phyloP scores from a whole-genome alignment of 2,797 vertebrate genomes.

The Lycodopsis pacificus region DNA sequence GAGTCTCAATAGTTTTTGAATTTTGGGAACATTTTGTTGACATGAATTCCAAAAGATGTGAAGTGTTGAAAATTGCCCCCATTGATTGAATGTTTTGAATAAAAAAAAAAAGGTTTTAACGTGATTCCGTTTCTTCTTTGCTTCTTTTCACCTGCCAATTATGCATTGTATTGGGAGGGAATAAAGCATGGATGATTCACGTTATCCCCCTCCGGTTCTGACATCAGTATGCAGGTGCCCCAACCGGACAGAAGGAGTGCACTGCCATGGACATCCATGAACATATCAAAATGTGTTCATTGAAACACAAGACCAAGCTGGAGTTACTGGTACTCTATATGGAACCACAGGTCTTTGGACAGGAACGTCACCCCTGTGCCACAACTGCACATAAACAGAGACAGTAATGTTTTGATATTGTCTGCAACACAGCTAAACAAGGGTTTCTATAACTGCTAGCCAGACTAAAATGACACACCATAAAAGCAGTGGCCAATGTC shows the following conservation, averaged over 20 bases:
- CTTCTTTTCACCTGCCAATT: slow-evolving; percentile 4
- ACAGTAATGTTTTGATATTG: background rate
- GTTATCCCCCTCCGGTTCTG: background rate
- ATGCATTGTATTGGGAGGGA: background rate
- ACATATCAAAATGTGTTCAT: background rate
- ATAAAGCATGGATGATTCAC: background rate
- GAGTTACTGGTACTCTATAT: background rate
- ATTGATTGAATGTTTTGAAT: background rate
- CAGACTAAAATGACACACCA: background rate
- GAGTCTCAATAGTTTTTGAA: background rate
- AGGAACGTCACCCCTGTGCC: background rate
- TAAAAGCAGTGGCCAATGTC: background rate
- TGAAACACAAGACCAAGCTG: background rate
- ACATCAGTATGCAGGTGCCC: background rate
- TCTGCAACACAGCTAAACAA: background rate
- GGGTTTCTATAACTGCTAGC: background rate
- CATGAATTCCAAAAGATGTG: background rate
- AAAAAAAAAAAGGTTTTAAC: background rate
- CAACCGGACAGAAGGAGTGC: background rate
- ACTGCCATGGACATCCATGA: background rate
- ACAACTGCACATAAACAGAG: background rate
- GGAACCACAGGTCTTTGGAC: slow-evolving; percentile 1
- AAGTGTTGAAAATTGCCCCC: background rate
- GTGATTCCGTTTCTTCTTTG: background rate
- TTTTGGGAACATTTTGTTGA: background rate